Evolutionary conservation across 2,113 vertebrate species (phyloP), one percentile per base, ranked within the genome.

Genomic region (Calidris pugnax): DNA sequence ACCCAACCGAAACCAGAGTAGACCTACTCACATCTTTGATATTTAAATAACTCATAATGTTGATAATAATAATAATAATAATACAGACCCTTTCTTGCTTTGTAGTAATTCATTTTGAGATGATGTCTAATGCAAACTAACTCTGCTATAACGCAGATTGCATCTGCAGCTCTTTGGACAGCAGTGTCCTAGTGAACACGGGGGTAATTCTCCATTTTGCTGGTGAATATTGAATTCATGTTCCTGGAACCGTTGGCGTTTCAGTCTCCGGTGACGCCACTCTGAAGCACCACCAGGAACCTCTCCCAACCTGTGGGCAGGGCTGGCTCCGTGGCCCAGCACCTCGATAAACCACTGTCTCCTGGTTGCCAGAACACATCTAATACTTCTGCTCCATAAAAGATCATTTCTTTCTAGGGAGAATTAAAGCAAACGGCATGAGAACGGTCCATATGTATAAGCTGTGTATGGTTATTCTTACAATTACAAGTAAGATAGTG

Each of bases 1-100:
- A 14, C 1, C 28, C 41, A 17, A 1, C 45, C 51, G 51, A 35
- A 47, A 15, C 2, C 35, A 2, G 0, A 16, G 68, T 13, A 37
- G 55, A 9, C 4, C 39, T 41, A 0, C n/a, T 72, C n/a, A 7
- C 9, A 24, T 13, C 69, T 64, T 11, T 1, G 51, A 4, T 26
- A 15, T 13, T 69, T 20, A 8, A 62, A 26, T 16, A 43, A 12
- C 16, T 14, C 21, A 4, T 13, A 26, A 22, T 15, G 14, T n/a
- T 5, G 14, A 0, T 1, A 2, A 62, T 0, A 18, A 62, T 1
- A 2, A 62, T 0, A 18, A 62, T 0, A 19, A 0, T 1, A 2
- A 67, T 0, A 20, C 59, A 50, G 64, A 13, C 22, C 63, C 73
- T 35, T 39, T n/a, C 39, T 43, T 4, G 7, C 41, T 19, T 24